Evolutionary conservation across 2,888 invertebrate genomes (phyloP).

Genomic region (Ditylenchus weischeri): DNA sequence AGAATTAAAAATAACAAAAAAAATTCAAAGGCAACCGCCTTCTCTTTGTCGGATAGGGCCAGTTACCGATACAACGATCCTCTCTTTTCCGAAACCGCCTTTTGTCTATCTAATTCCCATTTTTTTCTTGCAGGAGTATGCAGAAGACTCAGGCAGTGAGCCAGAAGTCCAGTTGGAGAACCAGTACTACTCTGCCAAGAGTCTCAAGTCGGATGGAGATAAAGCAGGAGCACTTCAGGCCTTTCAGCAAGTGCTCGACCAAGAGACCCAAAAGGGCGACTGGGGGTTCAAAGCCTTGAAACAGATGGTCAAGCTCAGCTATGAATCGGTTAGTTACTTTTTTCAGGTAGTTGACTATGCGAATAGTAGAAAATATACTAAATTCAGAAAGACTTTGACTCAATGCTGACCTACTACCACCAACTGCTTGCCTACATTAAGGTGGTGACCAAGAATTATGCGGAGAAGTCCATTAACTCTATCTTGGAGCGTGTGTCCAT

Average conservation of each 20-base stretch:
- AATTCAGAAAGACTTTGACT: constrained; percentile 78
- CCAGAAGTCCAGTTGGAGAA: constrained; percentile 99
- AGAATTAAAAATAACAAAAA: too few relatives aligned
- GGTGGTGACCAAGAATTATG: constrained; percentile 97
- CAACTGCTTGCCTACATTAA: constrained; percentile 95
- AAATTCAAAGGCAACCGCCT: too few relatives aligned
- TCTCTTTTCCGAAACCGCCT: too few relatives aligned
- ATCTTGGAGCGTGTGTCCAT: constrained; percentile 98
- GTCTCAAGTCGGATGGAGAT: constrained; percentile 86
- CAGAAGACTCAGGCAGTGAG: constrained; percentile 97
- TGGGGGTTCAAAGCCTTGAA: constrained; percentile 99
- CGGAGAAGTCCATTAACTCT: constrained; percentile 98
- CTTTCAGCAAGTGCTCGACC: constrained; percentile 80
- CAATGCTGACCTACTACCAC: constrained; percentile 93
- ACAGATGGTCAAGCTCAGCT: constrained; percentile 99
- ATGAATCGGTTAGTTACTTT: constrained; percentile 74
- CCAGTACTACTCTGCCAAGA: constrained; percentile 98
- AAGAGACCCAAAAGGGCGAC: constrained; percentile 97
- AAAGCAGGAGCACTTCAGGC: constrained; percentile 84
- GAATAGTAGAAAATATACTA: not conserved
- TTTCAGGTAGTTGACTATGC: too few relatives aligned
- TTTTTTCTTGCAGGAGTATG: constrained; percentile 73
- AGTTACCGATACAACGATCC: too few relatives aligned
- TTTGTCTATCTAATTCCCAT: not conserved
- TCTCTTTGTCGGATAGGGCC: too few relatives aligned